Percentiles rank a stretch among this genome's conserved stretches.
phyloP scores from a whole-genome alignment of 1,140 invertebrate species.

The Elysia chlorotica region DNA sequence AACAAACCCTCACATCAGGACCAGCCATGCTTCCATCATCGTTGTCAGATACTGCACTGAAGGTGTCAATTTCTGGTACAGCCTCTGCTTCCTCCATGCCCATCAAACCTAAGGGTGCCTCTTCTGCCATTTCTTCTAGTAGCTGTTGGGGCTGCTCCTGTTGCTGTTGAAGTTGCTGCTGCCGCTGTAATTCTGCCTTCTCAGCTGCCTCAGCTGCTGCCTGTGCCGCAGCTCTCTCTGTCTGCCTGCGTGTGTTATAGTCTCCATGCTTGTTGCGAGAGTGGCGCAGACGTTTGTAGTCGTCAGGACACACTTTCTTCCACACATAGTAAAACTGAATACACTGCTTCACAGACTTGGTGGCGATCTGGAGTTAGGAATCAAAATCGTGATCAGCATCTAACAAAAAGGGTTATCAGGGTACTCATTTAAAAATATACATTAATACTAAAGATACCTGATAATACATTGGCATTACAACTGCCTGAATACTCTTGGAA shows the following conservation, averaged over 20 bases:
- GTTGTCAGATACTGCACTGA: conserved; percentile 15
- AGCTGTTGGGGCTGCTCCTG: conserved; percentile 1
- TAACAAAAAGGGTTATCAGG: too few species aligned
- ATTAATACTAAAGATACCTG: too few species aligned
- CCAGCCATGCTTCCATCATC: not conserved
- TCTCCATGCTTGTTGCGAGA: conserved; percentile 58
- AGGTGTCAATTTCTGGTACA: conserved; percentile 10
- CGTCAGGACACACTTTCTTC: conserved; percentile 86
- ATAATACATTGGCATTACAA: too few species aligned
- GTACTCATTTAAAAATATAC: too few species aligned
- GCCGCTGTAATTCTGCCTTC: conserved; percentile 18
- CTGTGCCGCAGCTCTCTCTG: conserved; percentile 23
- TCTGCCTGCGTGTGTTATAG: conserved; percentile 17
- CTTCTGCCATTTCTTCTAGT: conserved; percentile 17
- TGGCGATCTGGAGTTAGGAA: conserved; percentile 78
- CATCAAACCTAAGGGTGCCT: not conserved
- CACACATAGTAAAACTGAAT: conserved; percentile 98
- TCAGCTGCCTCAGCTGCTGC: conserved; percentile 19
- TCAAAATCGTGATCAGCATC: too few species aligned
- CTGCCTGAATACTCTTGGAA: too few species aligned
- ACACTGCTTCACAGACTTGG: conserved; percentile 91
- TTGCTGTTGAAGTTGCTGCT: conserved; percentile 18
- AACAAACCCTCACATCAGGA: not conserved
- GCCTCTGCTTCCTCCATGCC: conserved; percentile 5
- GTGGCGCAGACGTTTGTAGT: conserved; percentile 72